A percentile compares a stretch with the other conserved stretches of the same genome.
phyloP scores from a whole-genome alignment of 1,140 invertebrate species.

The Aplysia californica region DNA sequence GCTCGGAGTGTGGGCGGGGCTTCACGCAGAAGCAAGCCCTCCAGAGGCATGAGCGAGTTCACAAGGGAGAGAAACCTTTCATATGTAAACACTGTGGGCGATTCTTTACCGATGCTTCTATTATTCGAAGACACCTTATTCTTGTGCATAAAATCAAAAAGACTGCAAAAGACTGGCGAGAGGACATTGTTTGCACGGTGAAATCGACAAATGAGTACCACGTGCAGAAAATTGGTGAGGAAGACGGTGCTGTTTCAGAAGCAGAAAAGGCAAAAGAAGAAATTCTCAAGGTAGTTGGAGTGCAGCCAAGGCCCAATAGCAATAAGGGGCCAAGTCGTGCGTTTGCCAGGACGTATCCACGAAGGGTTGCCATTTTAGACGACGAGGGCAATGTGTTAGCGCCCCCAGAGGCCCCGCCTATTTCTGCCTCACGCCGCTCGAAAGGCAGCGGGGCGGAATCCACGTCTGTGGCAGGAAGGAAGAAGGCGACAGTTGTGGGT shows the following conservation, averaged over 20 bases:
- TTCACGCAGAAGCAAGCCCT: constrained; percentile 62
- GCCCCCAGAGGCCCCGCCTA: constrained; percentile 15
- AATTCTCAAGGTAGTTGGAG: background rate
- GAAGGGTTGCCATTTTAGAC: constrained; percentile 19
- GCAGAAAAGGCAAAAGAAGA: constrained; percentile 24
- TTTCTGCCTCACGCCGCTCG: background rate
- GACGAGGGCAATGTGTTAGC: constrained; percentile 20
- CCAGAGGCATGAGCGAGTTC: constrained; percentile 84
- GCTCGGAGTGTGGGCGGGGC: constrained; percentile 51
- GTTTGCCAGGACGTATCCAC: constrained; percentile 18
- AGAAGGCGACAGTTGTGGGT: too few relatives aligned
- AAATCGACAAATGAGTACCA: constrained; percentile 30
- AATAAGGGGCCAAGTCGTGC: constrained; percentile 25
- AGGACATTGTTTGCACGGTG: constrained; percentile 43
- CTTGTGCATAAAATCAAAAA: constrained; percentile 55
- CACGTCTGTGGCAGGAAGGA: too few relatives aligned
- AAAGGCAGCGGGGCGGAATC: background rate
- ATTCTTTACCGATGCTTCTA: constrained; percentile 68
- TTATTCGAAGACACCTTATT: constrained; percentile 57
- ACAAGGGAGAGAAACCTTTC: constrained; percentile 95
- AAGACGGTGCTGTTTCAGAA: background rate
- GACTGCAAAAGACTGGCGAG: constrained; percentile 46
- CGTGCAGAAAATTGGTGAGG: constrained; percentile 27
- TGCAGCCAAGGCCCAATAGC: background rate
- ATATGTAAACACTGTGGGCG: constrained; percentile 71